Percentiles rank a stretch among this genome's conserved stretches.
phyloP scores from a whole-genome alignment of 2,888 invertebrate species.

The Leucophenga montana region DNA sequence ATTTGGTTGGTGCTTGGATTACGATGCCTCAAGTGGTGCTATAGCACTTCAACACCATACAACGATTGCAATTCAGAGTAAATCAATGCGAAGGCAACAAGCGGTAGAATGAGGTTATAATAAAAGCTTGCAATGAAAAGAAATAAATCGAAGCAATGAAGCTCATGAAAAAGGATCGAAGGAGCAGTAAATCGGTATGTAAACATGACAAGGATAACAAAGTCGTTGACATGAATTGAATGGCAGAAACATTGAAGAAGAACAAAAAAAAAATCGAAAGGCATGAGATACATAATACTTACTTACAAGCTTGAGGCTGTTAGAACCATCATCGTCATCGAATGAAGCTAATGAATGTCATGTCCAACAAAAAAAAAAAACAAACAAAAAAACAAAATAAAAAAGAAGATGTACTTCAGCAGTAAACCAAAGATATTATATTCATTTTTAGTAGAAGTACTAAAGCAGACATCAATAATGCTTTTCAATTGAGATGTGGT shows the following conservation, averaged over 20 bases:
- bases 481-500: conserved; percentile 37
- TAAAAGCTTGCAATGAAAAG: conserved; percentile 42
- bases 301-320: neutral
- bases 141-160: conserved; percentile 29
- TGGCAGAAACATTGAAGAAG: neutral
- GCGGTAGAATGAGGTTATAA: neutral
- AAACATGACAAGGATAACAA: conserved; percentile 55
- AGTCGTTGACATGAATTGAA: conserved; percentile 45
- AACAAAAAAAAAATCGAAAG: too few relatives aligned
- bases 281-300: too few relatives aligned
- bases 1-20: neutral
- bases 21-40: neutral
- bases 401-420: too few relatives aligned
- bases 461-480: neutral
- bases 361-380: conserved; percentile 30
- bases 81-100: neutral
- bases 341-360: conserved; percentile 50
- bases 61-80: conserved; percentile 9
- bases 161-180: neutral
- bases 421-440: neutral
- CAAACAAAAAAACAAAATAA: neutral
- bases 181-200: conserved; percentile 45
- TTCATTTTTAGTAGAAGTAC: too few relatives aligned
- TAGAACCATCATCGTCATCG: neutral
- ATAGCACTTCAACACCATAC: neutral